Base-by-base conservation (phyloP, 2,797 vertebrate genomes). In the Mormyrus hasselquistii region DNA sequence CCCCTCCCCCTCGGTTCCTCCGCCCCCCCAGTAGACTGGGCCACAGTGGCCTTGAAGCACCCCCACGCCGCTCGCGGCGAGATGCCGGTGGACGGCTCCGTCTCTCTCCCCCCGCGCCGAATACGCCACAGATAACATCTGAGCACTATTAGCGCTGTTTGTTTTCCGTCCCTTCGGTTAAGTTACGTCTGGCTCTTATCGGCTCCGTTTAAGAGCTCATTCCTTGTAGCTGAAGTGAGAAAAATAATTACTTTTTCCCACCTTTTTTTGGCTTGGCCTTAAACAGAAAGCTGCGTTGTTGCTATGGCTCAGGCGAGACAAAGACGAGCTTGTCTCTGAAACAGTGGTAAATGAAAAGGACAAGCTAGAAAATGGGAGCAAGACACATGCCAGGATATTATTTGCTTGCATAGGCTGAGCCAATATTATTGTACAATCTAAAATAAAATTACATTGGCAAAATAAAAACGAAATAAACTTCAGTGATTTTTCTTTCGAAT, bases 171-270 rank as follows among this genome's bases (percentile, higher is more conserved):
- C 19, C n/a, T 65, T 49, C 8, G 22, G 44, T 83, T 59, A 86
- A 65, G 44, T 89, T 86, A 57, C 49, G 55, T 85, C 84, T 73
- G 22, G n/a, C 69, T 89, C 69, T 91, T 88, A 79, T 91, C 89
- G 50, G 82, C 88, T 52, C 82, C 7, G 19, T 90, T 90, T 91
- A 90, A 83, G 82, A 91, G 88, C 84, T 89, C 57, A 82, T 86
- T 79, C 91, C 19, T 89, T 52, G 88, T 44, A 79, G 34, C 73
- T 79, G 87, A 87, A 92, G 34, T 57, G 16, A 88, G 49, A 62
- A 86, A 88, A 79, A 87, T 52, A 91, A 90, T 79, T 84, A 29
- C 90, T 89, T 91, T 83, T 34, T 69, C 12, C 91, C 19, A 87
- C 14, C 14, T 22, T 44, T 47, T 83, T 88, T 19, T 29, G 10